Percentiles rank a stretch among this genome's conserved stretches.
Conservation (phyloP, 2,797 vertebrate species). For the Anolis apletophallus region DNA sequence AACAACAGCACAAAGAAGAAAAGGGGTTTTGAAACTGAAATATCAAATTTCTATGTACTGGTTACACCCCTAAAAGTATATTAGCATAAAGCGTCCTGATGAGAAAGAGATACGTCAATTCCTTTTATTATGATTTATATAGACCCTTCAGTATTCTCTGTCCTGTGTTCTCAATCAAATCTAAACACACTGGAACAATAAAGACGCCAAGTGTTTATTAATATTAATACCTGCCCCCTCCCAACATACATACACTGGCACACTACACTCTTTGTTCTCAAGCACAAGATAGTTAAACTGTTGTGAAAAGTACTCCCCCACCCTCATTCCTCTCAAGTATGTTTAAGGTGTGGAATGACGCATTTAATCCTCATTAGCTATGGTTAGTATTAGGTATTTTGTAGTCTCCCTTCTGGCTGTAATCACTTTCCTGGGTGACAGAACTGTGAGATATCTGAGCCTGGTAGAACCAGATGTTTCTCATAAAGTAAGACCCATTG, state of each 20-base stretch:
- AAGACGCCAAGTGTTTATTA: background rate
- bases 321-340: background rate
- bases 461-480: slow-evolving; percentile 8
- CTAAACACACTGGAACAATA: background rate
- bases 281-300: background rate
- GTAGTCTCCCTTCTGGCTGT: background rate
- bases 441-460: background rate
- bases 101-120: background rate
- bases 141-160: background rate
- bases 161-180: background rate
- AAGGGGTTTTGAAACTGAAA: background rate
- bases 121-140: background rate
- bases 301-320: background rate
- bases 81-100: slow-evolving; percentile 9
- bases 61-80: background rate
- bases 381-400: slow-evolving; percentile 10
- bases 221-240: background rate
- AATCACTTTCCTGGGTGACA: background rate
- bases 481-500: background rate
- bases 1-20: background rate
- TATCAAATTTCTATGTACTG: background rate
- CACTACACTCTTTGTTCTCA: background rate
- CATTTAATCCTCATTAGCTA: slow-evolving; percentile 33
- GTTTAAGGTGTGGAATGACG: slow-evolving; percentile 5
- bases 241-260: background rate